Base-by-base conservation (phyloP, 2,888 invertebrate genomes). In the Stegophylla sp. region DNA sequence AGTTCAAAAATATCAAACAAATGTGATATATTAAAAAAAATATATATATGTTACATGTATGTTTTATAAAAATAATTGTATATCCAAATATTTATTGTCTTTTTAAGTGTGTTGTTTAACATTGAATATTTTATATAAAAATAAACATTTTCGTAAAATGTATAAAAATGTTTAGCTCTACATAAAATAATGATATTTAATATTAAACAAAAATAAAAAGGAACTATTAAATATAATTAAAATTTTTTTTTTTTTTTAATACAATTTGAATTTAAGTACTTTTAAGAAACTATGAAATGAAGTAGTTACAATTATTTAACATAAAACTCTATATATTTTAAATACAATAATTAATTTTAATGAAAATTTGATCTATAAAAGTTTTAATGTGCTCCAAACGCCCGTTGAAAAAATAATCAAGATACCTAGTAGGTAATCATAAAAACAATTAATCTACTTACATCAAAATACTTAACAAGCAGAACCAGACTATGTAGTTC, bases 61-160 rank as follows among this genome's bases (percentile, higher is more conserved):
- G 3, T 48, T 26, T 48, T 9, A 48, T 28, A 4, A 61, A 61
- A 45, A 73, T 61, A 61, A 45, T 15, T 20, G 20, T 71, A 7
- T 51, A 71, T 9, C 12, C 51, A 45, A n/a, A 12, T 61, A 45
- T 45, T 73, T 73, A 61, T 61, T 73, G 61, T 73, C 73, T 28
- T 45, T 59, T n/a, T n/a, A 13, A 59, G 43, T 12, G 15, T 26
- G 28, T 13, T 10, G 4, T 53, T 0, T 9, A 17, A 59, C 13
- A 26, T n/a, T 53, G 3, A 1, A 15, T 48, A 48, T 15, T 15
- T 48, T 15, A 51, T 34, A 7, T 2, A 12, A 1, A 20, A 7
- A 15, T 26, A 13, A 45, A 43, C 13, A 61, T 43, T 61, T 5
- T 34, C 43, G 3, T 0, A 45, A 28, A n/a, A 9, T 5, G 3